Percentiles rank a stretch among this genome's conserved stretches.
These are phyloP conservation scores for Ophraella communa DNA, from an alignment of 2,888 invertebrate species.

Conservation along the genomic window DNA sequence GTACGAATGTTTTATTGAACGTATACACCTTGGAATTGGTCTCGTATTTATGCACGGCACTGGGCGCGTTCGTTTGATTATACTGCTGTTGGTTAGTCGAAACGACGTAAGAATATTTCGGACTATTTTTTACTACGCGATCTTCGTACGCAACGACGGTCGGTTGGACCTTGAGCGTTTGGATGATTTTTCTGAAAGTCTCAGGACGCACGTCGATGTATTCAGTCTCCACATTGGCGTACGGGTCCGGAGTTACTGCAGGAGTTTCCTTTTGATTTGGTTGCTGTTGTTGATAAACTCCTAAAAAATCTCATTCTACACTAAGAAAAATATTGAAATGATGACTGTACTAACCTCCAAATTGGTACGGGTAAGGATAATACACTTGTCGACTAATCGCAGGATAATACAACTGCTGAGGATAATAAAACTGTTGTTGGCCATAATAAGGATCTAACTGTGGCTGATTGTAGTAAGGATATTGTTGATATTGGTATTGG, in stretches of 20 bases:
- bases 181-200: constrained; percentile 28
- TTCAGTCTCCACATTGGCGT: constrained; percentile 43
- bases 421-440: constrained; percentile 1
- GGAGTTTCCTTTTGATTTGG: neutral
- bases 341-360: neutral
- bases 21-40: constrained; percentile 19
- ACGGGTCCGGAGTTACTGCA: constrained; percentile 29
- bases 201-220: constrained; percentile 45
- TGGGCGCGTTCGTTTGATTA: constrained; percentile 21
- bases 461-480: neutral
- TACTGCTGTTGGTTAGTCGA: constrained; percentile 20
- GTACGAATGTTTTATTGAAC: constrained; percentile 30
- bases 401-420: neutral
- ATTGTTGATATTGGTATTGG: neutral
- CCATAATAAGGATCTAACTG: neutral
- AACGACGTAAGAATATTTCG: constrained; percentile 12
- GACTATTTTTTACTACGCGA: neutral
- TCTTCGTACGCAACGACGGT: constrained; percentile 17
- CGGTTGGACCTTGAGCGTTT: constrained; percentile 6
- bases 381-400: neutral
- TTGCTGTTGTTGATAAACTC: neutral
- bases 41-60: constrained; percentile 14
- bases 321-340: no score
- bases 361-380: constrained; percentile 7
- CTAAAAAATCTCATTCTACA: no score